Evolutionary conservation across 92 coral and sea anemone genomes (phyloP).

Genomic region (Epizoanthus stellaris): DNA sequence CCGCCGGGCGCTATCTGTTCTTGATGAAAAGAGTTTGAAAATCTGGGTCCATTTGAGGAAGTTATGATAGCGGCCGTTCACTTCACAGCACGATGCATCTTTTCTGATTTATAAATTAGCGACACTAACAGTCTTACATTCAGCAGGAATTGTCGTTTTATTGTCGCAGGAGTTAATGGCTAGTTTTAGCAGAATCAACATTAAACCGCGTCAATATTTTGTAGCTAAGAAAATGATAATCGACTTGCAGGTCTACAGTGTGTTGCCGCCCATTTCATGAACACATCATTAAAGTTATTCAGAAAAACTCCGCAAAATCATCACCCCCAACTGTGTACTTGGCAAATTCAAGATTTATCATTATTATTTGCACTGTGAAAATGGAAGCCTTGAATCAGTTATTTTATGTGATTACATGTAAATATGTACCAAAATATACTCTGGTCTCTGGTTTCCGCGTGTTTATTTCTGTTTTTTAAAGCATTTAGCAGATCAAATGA

Average conservation of each 20-base stretch:
- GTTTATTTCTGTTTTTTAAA: not conserved
- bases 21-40: constrained; percentile 26
- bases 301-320: not conserved
- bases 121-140: not conserved
- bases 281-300: not conserved
- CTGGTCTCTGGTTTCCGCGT: not conserved
- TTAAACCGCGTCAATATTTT: not conserved
- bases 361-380: not conserved
- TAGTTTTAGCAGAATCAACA: not conserved
- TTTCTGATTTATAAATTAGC: not conserved
- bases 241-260: not conserved
- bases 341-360: not conserved
- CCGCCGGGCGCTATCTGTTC: constrained; percentile 17
- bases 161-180: not conserved
- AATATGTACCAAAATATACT: not conserved
- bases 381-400: not conserved
- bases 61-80: not conserved
- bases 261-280: constrained; percentile 11
- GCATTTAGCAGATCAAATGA: not conserved
- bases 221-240: not conserved
- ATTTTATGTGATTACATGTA: not conserved
- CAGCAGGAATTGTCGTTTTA: not conserved
- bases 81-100: not conserved
- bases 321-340: not conserved
- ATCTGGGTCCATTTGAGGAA: constrained; percentile 34